phyloP scores from a whole-genome alignment of 2,888 invertebrate genomes.

The Uloborus plumipes region DNA sequence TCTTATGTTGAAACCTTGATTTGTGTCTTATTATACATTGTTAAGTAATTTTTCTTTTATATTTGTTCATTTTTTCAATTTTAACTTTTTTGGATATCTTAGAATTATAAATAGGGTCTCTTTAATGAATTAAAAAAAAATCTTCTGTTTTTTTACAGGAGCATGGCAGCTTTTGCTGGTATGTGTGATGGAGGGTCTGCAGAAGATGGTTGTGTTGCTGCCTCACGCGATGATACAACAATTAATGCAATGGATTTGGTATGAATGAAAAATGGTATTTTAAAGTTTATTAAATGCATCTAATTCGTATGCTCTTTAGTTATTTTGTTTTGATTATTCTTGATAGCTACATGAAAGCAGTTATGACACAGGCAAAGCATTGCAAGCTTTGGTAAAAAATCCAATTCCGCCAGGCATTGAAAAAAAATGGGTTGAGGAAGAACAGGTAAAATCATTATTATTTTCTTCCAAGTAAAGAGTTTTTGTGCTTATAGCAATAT shows the following conservation, averaged over 20 bases:
- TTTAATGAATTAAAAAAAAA: background rate
- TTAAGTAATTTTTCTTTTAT: no score
- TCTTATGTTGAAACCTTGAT: no score
- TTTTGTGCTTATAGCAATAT: no score
- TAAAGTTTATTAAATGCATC: no score
- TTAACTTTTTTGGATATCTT: background rate
- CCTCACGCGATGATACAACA: slow-evolving; percentile 96
- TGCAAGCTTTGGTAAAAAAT: slow-evolving; percentile 96
- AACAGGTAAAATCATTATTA: slow-evolving; percentile 76
- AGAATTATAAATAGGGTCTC: background rate
- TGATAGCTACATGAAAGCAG: slow-evolving; percentile 90
- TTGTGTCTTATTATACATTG: no score
- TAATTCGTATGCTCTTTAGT: background rate
- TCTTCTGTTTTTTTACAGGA: slow-evolving; percentile 74
- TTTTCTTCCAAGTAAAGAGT: background rate
- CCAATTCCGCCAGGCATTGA: slow-evolving; percentile 97
- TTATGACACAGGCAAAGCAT: slow-evolving; percentile 95
- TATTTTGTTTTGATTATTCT: slow-evolving; percentile 11
- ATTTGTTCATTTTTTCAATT: background rate
- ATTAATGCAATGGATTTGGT: slow-evolving; percentile 95
- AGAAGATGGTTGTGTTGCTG: slow-evolving; percentile 96
- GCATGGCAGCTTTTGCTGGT: slow-evolving; percentile 98
- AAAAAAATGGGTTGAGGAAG: slow-evolving; percentile 98
- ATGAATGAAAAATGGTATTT: slow-evolving; percentile 68
- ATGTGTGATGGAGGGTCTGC: slow-evolving; percentile 99